phyloP scores from a whole-genome alignment of 2,113 vertebrate species.

The Melospiza georgiana region DNA sequence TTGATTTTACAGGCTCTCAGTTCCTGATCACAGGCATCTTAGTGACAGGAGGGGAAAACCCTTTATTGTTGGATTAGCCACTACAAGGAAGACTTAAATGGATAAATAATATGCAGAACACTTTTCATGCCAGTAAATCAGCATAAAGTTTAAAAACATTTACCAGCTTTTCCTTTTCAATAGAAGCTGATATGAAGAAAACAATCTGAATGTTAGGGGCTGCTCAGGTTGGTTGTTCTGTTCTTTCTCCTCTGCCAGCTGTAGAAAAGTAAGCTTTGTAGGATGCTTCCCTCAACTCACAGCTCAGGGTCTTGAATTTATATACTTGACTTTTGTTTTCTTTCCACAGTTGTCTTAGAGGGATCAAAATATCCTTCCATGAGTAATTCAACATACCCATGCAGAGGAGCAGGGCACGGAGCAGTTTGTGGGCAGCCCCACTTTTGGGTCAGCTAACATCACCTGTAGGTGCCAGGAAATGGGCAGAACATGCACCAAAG shows the following conservation, averaged over 20 bases:
- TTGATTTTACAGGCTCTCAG: neutral
- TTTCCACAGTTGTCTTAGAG: neutral
- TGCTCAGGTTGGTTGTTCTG: neutral
- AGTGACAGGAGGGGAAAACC: neutral
- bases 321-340: neutral
- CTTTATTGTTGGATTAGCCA: neutral
- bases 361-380: neutral
- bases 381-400: neutral
- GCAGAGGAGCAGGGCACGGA: neutral
- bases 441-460: fast-evolving
- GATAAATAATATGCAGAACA: neutral
- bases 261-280: neutral
- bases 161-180: neutral
- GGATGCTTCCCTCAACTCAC: neutral
- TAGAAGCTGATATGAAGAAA: neutral
- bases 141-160: neutral
- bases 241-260: neutral
- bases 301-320: neutral
- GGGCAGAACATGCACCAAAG: neutral
- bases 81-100: neutral
- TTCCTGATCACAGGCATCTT: neutral
- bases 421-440: neutral
- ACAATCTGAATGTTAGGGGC: fast-evolving
- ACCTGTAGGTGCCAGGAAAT: fast-evolving
- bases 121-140: neutral